These are phyloP conservation scores for Alca torda DNA, from an alignment of 2,797 vertebrate genomes.

Conservation along the genomic window DNA sequence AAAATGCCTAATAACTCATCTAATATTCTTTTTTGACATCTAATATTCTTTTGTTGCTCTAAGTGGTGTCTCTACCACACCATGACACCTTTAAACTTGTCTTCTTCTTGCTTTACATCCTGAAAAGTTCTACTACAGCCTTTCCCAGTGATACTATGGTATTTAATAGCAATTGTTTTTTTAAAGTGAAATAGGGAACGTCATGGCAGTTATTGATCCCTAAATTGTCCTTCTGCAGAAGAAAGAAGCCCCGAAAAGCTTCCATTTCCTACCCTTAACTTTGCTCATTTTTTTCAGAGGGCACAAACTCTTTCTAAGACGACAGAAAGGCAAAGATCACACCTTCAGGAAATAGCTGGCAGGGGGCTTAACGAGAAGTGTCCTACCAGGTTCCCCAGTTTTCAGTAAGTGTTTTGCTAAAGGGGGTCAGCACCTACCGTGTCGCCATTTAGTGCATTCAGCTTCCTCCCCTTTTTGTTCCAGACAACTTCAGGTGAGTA, in stretches of 20 bases:
- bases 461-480: background rate
- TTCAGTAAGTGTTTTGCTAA: background rate
- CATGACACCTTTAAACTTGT: background rate
- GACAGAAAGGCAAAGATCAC: background rate
- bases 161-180: background rate
- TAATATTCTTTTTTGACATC: background rate
- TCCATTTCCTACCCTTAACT: background rate
- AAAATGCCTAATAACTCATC: background rate
- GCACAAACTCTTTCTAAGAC: background rate
- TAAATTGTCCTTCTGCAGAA: background rate
- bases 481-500: background rate
- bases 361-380: accelerated
- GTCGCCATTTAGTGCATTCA: background rate
- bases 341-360: background rate
- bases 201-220: background rate
- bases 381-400: background rate
- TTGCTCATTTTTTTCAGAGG: background rate
- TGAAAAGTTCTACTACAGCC: background rate
- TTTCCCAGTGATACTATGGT: background rate
- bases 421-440: background rate
- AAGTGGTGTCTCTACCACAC: background rate
- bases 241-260: background rate
- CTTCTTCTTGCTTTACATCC: background rate
- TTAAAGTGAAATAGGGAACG: background rate
- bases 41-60: background rate